Base-by-base conservation (phyloP, 1,140 invertebrate species). In the Cylas formicarius region DNA sequence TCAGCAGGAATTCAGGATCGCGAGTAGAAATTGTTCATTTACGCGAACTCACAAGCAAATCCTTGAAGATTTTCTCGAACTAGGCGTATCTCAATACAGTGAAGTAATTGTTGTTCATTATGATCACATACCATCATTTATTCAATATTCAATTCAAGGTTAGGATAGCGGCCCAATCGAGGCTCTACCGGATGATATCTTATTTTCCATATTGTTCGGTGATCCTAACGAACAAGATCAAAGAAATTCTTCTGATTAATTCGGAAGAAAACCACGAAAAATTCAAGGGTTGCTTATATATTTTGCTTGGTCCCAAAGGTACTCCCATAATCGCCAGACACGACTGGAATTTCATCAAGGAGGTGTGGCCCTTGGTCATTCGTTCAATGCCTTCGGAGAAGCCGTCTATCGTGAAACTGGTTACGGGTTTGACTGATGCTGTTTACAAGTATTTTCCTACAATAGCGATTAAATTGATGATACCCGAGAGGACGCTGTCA, bases 201-300 rank as follows among this genome's bases (percentile, higher is more conserved):
- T 65, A 45, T 35, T 84, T 76, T 60, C 68, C 77, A 2, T 78
- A 74, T 57, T 79, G 80, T 2, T 81, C 77, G 57, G 65, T 63
- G 9, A 50, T 75, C 4, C 50, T 87, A 7, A 51, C 80, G 10
- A 71, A 77, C 7, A 60, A 73, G 24, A 61, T 90, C 11, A 57
- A 81, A 3, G 63, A 77, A 20, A 72, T 76, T 41, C 64, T 90
- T 5, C 52, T 63, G 11, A 67, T 70, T 29, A 74, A 82, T 63
- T 69, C 74, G 1, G 71, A 73, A 24, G 60, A 69, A 33, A 61
- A 80, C 56, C 80, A 84, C 61, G 81, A 89, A 54, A 72, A 78
- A 29, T 82, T 86, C 45, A 89, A 90, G 70, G 90, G 90, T 21
- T 75, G 78, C 6, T 63, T 95, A 11, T 86, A 84, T 65, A 71